phyloP scores from a whole-genome alignment of 2,113 vertebrate species.

The Struthidea cinerea region DNA sequence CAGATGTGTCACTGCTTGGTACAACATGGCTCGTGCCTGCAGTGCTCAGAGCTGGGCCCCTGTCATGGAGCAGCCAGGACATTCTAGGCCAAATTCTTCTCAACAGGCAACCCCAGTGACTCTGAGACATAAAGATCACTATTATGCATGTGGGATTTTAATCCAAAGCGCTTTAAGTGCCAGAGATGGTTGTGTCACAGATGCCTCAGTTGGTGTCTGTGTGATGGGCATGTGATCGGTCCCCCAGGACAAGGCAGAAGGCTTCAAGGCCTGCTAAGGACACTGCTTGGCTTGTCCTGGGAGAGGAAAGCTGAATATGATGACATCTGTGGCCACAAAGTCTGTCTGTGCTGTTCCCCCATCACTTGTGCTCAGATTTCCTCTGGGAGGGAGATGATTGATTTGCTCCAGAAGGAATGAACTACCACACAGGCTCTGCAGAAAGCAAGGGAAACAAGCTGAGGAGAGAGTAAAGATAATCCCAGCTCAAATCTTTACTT shows the following conservation, averaged over 20 bases:
- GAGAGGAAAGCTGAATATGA: neutral
- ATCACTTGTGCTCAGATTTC: conserved; percentile 4
- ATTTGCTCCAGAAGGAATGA: conserved; percentile 36
- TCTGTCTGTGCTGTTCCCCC: neutral
- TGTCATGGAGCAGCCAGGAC: neutral
- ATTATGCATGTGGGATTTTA: neutral
- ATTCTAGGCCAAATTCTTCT: neutral
- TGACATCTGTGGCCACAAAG: neutral
- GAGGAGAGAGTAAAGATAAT: neutral
- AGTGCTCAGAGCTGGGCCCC: neutral
- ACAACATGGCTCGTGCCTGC: accelerated
- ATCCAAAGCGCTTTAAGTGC: neutral
- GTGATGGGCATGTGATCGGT: neutral
- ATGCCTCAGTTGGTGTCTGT: accelerated
- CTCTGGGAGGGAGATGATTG: conserved; percentile 17
- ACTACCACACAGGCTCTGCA: neutral
- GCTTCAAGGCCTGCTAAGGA: neutral
- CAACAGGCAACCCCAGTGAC: neutral
- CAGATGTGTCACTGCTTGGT: neutral
- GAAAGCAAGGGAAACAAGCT: neutral
- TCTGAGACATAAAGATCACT: neutral
- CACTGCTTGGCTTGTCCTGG: neutral
- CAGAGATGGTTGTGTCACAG: neutral
- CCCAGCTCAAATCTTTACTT: neutral
- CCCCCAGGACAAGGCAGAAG: neutral